phyloP scores from a whole-genome alignment of 1,140 invertebrate genomes.

The Diorhabda sublineata region DNA sequence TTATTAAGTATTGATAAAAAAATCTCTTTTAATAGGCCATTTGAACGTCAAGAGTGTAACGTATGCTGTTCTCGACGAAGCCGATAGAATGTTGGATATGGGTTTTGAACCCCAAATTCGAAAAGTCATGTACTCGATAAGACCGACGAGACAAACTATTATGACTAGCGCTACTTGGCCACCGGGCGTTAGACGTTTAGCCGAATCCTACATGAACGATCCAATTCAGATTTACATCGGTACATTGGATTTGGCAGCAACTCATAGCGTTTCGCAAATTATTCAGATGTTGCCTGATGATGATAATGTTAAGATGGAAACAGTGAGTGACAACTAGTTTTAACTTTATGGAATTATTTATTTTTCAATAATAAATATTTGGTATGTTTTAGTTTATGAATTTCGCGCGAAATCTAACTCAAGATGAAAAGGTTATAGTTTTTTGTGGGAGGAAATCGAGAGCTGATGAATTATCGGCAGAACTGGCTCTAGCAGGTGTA shows the following conservation, averaged over 20 bases:
- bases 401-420: conserved; percentile 35
- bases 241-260: conserved; percentile 77
- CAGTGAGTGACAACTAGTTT: conserved; percentile 44
- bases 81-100: conserved; percentile 95
- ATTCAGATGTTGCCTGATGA: conserved; percentile 61
- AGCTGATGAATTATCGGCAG: conserved; percentile 76
- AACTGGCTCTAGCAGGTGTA: conserved; percentile 66
- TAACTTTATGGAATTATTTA: no score
- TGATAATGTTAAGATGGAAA: conserved; percentile 65
- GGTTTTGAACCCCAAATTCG: conserved; percentile 78
- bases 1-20: conserved; percentile 4
- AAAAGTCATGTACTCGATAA: conserved; percentile 58
- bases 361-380: no score
- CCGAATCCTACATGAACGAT: conserved; percentile 79
- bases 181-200: conserved; percentile 71
- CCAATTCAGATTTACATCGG: conserved; percentile 88
- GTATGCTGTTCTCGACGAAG: conserved; percentile 91
- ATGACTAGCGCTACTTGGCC: conserved; percentile 84
- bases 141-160: conserved; percentile 43
- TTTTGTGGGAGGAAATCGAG: conserved; percentile 82
- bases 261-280: conserved; percentile 75
- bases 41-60: conserved; percentile 69
- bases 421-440: conserved; percentile 65
- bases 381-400: conserved; percentile 39
- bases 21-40: conserved; percentile 47